phyloP scores from a whole-genome alignment of 2,797 vertebrate species.

The Cirrhinus mrigala region DNA sequence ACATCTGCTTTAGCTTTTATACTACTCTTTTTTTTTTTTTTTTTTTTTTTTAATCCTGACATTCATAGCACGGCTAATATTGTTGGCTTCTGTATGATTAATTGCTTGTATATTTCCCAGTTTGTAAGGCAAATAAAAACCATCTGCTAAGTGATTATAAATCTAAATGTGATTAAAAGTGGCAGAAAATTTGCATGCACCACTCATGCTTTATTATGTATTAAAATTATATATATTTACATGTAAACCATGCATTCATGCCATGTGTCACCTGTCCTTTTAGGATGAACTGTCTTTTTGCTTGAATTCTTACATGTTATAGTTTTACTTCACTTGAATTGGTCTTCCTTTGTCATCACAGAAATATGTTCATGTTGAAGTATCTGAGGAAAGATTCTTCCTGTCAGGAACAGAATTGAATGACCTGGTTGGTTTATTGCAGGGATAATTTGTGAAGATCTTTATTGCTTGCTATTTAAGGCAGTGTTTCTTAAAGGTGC shows the following conservation, averaged over 20 bases:
- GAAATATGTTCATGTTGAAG: conserved; percentile 17
- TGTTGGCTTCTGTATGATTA: background rate
- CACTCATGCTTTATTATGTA: background rate
- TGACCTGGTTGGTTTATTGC: conserved; percentile 48
- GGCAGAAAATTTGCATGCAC: background rate
- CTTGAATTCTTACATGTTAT: background rate
- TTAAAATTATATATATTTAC: background rate
- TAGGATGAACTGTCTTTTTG: background rate
- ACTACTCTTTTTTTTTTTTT: too few species aligned
- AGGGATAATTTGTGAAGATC: conserved; percentile 43
- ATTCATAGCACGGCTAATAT: background rate
- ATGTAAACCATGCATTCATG: background rate
- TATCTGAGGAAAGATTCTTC: conserved; percentile 37
- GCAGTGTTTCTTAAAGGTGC: conserved; percentile 46
- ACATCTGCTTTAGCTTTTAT: background rate
- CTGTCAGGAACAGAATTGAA: conserved; percentile 57
- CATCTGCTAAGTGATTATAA: background rate
- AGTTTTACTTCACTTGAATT: background rate
- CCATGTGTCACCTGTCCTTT: background rate
- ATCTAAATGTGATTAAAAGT: conserved; percentile 5
- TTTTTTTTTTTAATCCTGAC: too few species aligned
- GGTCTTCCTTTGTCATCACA: background rate
- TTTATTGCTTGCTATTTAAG: conserved; percentile 25
- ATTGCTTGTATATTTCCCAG: background rate
- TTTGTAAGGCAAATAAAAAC: background rate